Conservation (phyloP, 35 echinoderm and acorn worm species). For the Ophiothrix spiculata region DNA sequence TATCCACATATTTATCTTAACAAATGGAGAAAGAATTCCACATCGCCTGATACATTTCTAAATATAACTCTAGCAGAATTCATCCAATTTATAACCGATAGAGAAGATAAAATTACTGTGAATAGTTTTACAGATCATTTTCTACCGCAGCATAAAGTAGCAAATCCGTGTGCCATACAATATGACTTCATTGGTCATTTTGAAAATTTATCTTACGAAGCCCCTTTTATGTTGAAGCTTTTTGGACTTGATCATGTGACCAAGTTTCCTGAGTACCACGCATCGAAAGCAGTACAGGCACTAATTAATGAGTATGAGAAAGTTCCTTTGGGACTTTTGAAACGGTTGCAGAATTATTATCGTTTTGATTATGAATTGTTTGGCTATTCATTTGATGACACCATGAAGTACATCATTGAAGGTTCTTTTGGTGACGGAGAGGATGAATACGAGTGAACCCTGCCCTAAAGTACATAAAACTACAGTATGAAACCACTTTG, state of each 20-base stretch:
- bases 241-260: slow-evolving; percentile 16
- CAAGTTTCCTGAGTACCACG: slow-evolving; percentile 50
- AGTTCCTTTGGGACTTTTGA: slow-evolving; percentile 33
- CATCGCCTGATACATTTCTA: slow-evolving; percentile 20
- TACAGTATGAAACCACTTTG: too few relatives aligned
- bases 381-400: slow-evolving; percentile 9
- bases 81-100: slow-evolving; percentile 59
- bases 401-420: not conserved
- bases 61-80: slow-evolving; percentile 59
- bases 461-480: too few relatives aligned
- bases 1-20: too few relatives aligned
- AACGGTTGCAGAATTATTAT: slow-evolving; percentile 40
- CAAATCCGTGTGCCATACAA: slow-evolving; percentile 43
- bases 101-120: slow-evolving; percentile 19
- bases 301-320: slow-evolving; percentile 22
- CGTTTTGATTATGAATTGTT: slow-evolving; percentile 6
- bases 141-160: slow-evolving; percentile 39
- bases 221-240: slow-evolving; percentile 45
- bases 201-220: slow-evolving; percentile 62
- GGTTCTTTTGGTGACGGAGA: not conserved
- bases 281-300: slow-evolving; percentile 9
- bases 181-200: slow-evolving; percentile 64
- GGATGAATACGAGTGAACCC: not conserved
- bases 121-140: slow-evolving; percentile 57
- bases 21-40: too few relatives aligned